phyloP scores from a whole-genome alignment of 35 echinoderm and acorn worm species.

The Ophiothrix spiculata region DNA sequence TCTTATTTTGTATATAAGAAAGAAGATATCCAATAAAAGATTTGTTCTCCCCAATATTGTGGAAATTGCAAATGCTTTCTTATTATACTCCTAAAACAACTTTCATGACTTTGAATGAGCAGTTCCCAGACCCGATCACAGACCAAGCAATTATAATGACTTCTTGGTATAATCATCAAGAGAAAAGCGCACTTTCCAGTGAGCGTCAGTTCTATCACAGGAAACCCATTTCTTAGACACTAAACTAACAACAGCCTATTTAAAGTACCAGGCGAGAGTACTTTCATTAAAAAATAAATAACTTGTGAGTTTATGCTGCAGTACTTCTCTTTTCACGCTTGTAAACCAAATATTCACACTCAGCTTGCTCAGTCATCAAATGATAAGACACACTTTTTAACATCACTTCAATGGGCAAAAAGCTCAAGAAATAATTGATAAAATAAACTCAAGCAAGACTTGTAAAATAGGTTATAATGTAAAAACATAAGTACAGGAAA shows the following conservation, averaged over 20 bases:
- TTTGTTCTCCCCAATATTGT: too few species aligned
- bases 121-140: too few species aligned
- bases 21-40: too few species aligned
- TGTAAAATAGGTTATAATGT: neutral
- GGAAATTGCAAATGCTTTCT: too few species aligned
- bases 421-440: neutral
- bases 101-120: too few species aligned
- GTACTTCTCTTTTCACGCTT: neutral
- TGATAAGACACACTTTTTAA: neutral
- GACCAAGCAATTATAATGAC: neutral
- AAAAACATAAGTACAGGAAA: too few species aligned
- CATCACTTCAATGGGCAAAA: neutral
- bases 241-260: neutral
- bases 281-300: neutral
- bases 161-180: neutral
- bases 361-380: neutral
- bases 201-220: too few species aligned
- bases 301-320: neutral
- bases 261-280: neutral
- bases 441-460: slow-evolving; percentile 9
- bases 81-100: too few species aligned
- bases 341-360: slow-evolving; percentile 4
- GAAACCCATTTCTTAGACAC: neutral
- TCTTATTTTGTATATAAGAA: too few species aligned
- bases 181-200: neutral